Evolutionary conservation across 2,888 invertebrate genomes (phyloP).

Genomic region (Drosophila villosipedis): DNA sequence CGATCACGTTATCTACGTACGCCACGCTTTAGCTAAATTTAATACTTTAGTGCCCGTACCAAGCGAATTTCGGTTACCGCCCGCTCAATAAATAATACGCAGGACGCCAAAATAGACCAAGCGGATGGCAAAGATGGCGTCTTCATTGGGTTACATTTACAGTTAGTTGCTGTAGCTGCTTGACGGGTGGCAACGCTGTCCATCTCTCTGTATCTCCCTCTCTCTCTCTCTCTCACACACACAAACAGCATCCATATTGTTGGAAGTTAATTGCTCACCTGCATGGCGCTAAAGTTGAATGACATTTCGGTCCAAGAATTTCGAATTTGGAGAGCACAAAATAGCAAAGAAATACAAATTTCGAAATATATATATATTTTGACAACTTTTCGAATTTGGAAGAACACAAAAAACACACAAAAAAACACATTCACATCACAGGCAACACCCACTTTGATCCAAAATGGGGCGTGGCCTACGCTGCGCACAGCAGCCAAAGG

Average conservation of each 20-base stretch:
- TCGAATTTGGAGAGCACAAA: slow-evolving; percentile 21
- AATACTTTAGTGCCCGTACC: slow-evolving; percentile 26
- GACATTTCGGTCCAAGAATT: slow-evolving; percentile 74
- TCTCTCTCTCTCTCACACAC: not conserved
- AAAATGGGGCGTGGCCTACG: slow-evolving; percentile 42
- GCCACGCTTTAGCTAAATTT: not conserved
- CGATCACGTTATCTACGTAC: not conserved
- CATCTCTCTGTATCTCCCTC: not conserved
- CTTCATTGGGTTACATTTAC: slow-evolving; percentile 20
- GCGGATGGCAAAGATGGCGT: slow-evolving; percentile 20
- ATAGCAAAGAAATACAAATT: not conserved
- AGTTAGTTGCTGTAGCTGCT: not conserved
- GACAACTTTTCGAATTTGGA: not conserved
- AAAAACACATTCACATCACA: not conserved
- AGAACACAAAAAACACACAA: not conserved
- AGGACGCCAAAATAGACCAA: slow-evolving; percentile 3
- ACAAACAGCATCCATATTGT: slow-evolving; percentile 38
- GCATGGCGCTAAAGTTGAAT: slow-evolving; percentile 84
- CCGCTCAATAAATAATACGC: slow-evolving; percentile 8
- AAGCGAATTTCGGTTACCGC: slow-evolving; percentile 29
- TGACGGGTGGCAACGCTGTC: slow-evolving; percentile 21
- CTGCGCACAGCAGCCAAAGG: slow-evolving; percentile 39
- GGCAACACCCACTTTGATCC: slow-evolving; percentile 19
- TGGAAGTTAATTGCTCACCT: slow-evolving; percentile 72
- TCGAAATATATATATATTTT: slow-evolving; percentile 2